Percentiles rank a stretch among this genome's conserved stretches.
Evolutionary conservation across 2,113 vertebrate species (phyloP).

Genomic region (Pterocles burchelli): DNA sequence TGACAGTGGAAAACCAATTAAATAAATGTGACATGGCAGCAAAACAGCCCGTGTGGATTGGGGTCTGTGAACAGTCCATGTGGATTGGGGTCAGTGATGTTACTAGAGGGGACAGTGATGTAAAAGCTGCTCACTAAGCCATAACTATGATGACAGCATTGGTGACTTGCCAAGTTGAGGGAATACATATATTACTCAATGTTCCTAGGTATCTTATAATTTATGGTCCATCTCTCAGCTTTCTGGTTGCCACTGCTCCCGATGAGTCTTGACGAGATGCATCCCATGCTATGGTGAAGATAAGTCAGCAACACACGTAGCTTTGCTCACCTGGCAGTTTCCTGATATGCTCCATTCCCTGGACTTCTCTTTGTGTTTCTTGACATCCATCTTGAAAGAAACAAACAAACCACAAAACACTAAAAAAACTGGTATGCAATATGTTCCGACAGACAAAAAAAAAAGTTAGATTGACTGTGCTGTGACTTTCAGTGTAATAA

Average conservation of each 20-base stretch:
- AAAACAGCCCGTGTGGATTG: background rate
- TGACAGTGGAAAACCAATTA: conserved; percentile 36
- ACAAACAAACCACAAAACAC: background rate
- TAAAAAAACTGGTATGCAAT: background rate
- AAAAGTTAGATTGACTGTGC: background rate
- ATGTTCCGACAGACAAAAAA: background rate
- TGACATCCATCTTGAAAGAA: background rate
- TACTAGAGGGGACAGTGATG: background rate
- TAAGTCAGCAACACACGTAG: background rate
- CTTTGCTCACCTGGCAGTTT: background rate
- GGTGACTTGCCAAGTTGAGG: background rate
- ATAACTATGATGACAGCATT: background rate
- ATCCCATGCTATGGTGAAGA: background rate
- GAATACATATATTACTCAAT: fast-evolving
- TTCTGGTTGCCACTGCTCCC: background rate
- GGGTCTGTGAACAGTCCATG: background rate
- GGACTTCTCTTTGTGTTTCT: background rate
- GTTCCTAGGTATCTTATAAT: background rate
- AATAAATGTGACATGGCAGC: conserved; percentile 56
- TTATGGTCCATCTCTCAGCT: background rate
- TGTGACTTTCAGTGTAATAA: background rate
- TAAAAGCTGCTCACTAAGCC: background rate
- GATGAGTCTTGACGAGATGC: background rate
- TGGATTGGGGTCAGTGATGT: background rate
- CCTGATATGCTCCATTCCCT: background rate